Base-by-base conservation (phyloP, 2,113 vertebrate genomes). In the Tenrec ecaudatus region DNA sequence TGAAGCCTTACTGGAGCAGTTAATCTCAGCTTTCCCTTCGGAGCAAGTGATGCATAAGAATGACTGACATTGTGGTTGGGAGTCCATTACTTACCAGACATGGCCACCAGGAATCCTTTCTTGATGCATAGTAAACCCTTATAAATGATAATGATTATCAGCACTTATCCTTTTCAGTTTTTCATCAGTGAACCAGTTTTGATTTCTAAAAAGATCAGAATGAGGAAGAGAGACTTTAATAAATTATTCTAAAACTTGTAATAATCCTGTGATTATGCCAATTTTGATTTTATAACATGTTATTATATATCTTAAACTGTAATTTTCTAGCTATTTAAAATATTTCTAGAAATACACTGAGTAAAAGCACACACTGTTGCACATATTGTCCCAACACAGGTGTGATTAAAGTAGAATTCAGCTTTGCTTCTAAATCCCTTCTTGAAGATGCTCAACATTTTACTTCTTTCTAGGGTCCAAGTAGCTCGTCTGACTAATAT, bases 111-210 rank as follows among this genome's bases (percentile, higher is more conserved):
- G 12, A 53, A 53, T 53, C 12, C 47, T 53, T 10, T 53, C 12
- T 53, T 53, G 9, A 53, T 53, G 47, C 47, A 53, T 14, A 53
- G 47, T 53, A 53, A 53, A 8, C 15, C 6, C 36, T 88, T 80
- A 76, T 78, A 88, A 82, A 83, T 64, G 60, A 5, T 73, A 38
- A 14, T 58, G 64, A 53, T 80, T 92, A 47, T 58, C 69, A 60
- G 5, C 53, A 68, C 19, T 82, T 87, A 33, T 81, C 91, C 47
- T 14, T 80, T 93, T 82, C 66, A 19, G 57, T 60, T 90, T 93
- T 95, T 73, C 53, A 80, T 20, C 75, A 87, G 76, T 87, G 14
- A 92, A 47, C 29, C 25, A 60, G 53, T 68, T 92, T 85, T 81
- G 83, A 73, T 90, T 82, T 60, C 20, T 71, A 57, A 71, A 14